Base-by-base conservation (phyloP, 2,797 vertebrate species). In the Galagoides demidoff region DNA sequence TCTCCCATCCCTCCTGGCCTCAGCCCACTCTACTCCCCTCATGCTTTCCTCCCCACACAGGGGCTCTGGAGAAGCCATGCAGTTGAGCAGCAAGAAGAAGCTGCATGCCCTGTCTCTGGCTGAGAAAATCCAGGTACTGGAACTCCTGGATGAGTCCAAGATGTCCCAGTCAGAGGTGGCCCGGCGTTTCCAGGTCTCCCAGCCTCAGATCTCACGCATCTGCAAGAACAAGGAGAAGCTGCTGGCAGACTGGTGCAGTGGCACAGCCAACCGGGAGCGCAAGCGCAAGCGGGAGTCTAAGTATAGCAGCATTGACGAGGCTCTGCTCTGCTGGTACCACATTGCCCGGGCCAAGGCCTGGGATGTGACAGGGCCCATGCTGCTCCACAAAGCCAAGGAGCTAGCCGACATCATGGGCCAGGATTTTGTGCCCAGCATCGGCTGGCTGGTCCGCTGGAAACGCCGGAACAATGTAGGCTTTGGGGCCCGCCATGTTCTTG, bases 151-250 rank as follows among this genome's bases (percentile, higher is more conserved):
- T 20, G 96, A 97, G 45, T 97, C 98, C 89, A 98, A 98, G 91
- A 97, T 98, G 97, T 98, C 98, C 68, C 97, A 98, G 90, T 97
- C 97, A 1, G 98, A 98, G 93, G 97, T 98, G 94, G 98, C 98
- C 34, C 96, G 98, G 87, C 96, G 97, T 52, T 97, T 98, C 90
- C 97, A 85, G 83, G 98, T 98, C 57, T 98, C 97, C 7, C 98
- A 98, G 97, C 97, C 97, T 1, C 97, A 98, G 93, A 98, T 98
- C 96, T 98, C 97, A 0, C 96, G 97, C 22, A 98, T 98, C 94
- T 97, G 97, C 87, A 98, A 98, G 94, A 98, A 98, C 16, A 97
- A 98, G 87, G 98, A 97, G 74, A 96, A 97, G 89, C 91, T 98
- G 49, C 86, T 98, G 96, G 97, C 97, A 0, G 98, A 98, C 92